These are phyloP conservation scores for Amiota mariae DNA, from an alignment of 2,888 invertebrate genomes.

Conservation along the genomic window DNA sequence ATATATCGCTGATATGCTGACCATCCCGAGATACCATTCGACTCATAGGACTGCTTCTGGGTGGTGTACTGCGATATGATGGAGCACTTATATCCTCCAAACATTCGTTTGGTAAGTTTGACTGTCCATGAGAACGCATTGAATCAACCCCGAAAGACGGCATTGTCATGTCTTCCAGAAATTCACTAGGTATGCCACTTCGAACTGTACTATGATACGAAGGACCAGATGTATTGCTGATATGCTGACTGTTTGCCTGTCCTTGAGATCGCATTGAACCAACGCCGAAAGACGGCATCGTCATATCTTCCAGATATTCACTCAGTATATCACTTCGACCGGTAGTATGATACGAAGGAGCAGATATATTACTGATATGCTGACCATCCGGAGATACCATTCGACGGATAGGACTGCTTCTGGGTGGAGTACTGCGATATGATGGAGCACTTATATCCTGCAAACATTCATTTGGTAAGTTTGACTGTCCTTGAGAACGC, in stretches of 20 bases:
- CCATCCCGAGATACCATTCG: background rate
- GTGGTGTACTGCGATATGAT: conserved; percentile 19
- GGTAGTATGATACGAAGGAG: conserved; percentile 29
- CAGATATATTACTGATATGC: conserved; percentile 36
- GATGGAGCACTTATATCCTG: background rate
- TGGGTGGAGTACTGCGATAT: background rate
- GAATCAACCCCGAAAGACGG: conserved; percentile 33
- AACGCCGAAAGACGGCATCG: conserved; percentile 34
- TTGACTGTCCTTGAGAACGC: background rate
- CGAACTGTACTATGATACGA: background rate
- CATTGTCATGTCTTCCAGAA: conserved; percentile 16
- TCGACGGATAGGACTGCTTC: background rate
- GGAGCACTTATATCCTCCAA: conserved; percentile 24
- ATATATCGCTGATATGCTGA: conserved; percentile 37
- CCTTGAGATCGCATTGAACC: conserved; percentile 14
- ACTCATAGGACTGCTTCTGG: background rate
- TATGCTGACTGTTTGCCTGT: background rate
- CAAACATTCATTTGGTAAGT: conserved; percentile 4
- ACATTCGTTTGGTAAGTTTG: conserved; percentile 4
- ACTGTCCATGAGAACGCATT: background rate
- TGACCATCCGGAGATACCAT: conserved; percentile 11
- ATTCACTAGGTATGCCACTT: background rate
- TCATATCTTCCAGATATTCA: conserved; percentile 16
- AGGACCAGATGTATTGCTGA: conserved; percentile 12
- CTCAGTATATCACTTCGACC: background rate